Base-by-base conservation (phyloP, 64 coral and sea anemone species). In the Astreopora myriophthalma region DNA sequence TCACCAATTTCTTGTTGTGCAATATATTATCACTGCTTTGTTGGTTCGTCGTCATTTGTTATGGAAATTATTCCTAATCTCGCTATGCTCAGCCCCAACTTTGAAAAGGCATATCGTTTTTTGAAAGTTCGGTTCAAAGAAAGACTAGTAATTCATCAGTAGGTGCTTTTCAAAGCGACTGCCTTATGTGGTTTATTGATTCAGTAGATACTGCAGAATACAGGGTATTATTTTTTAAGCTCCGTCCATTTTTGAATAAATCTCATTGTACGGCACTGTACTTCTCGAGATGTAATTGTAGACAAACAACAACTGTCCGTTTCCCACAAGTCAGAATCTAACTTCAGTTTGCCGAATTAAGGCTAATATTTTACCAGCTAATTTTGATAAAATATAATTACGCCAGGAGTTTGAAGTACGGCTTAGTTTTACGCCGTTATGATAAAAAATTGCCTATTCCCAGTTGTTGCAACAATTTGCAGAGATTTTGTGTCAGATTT, bases 31-130 rank as follows among this genome's bases (percentile, higher is more conserved):
- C 86, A 82, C 57, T 86, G 69, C 87, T 83, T 89, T 94, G 92
- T 94, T 94, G 80, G 86, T 94, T 89, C 85, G 88, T 94, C 92
- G 70, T 82, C 92, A 83, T 94, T 94, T 94, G 92, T 94, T 94
- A 94, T 94, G 92, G 92, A 94, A 94, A 94, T 94, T 88, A 81
- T 88, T 88, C 75, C 46, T 82, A 94, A 89, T 94, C 86, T 94
- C 62, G 31, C 49, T 16, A 74, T 40, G 74, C 67, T 60, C 64
- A 64, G 36, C 44, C 75, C 32, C 48, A 55, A 71, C 52, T 65
- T 79, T 67, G 58, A 83, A 94, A 42, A 34, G 46, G 31, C 23
- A 6, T 68, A 62, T 62, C 32, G 20, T 37, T 60, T 88, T 82
- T 36, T 42, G 26, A 69, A 76, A 31, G 10, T 22, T 60, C 62